Percentiles rank a stretch among this genome's conserved stretches.
These are phyloP conservation scores for Centropyge bicolor DNA, from an alignment of 2,797 vertebrate species.

Conservation along the genomic window DNA sequence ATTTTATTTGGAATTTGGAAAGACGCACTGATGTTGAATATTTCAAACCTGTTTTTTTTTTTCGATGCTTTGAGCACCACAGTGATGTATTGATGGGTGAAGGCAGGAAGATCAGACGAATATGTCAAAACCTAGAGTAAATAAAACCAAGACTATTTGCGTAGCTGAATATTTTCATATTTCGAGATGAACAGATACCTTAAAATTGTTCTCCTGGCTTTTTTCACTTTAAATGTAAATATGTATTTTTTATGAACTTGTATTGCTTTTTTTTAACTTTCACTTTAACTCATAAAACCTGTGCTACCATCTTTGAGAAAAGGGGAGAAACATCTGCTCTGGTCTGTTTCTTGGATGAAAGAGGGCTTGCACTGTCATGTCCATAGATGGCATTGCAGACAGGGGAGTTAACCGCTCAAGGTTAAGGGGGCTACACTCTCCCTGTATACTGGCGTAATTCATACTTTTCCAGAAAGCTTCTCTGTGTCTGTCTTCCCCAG, in stretches of 20 bases:
- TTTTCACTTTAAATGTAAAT: slow-evolving; percentile 22
- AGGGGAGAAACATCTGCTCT: slow-evolving; percentile 41
- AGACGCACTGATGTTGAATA: slow-evolving; percentile 10
- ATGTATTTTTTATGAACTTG: slow-evolving; percentile 1
- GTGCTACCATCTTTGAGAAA: slow-evolving; percentile 10
- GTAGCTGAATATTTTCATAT: neutral
- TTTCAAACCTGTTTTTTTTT: slow-evolving; percentile 2
- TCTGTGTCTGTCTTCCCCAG: slow-evolving; percentile 72
- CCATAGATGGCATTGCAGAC: slow-evolving; percentile 72
- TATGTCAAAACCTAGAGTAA: slow-evolving; percentile 10
- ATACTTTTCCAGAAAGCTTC: slow-evolving; percentile 72
- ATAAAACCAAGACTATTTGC: slow-evolving; percentile 8
- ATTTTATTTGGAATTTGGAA: slow-evolving; percentile 31
- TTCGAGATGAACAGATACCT: neutral
- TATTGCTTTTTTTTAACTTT: slow-evolving; percentile 4
- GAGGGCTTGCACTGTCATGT: slow-evolving; percentile 75
- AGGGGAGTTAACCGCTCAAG: slow-evolving; percentile 68
- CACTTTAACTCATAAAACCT: slow-evolving; percentile 38
- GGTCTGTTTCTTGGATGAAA: slow-evolving; percentile 42
- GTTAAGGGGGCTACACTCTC: slow-evolving; percentile 67
- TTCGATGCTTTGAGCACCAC: neutral
- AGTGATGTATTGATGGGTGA: neutral
- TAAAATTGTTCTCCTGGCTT: slow-evolving; percentile 28
- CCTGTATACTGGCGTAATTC: slow-evolving; percentile 66
- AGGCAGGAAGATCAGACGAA: slow-evolving; percentile 22